These are phyloP conservation scores for Megalops cyprinoides DNA, from an alignment of 2,797 vertebrate genomes.

Conservation along the genomic window DNA sequence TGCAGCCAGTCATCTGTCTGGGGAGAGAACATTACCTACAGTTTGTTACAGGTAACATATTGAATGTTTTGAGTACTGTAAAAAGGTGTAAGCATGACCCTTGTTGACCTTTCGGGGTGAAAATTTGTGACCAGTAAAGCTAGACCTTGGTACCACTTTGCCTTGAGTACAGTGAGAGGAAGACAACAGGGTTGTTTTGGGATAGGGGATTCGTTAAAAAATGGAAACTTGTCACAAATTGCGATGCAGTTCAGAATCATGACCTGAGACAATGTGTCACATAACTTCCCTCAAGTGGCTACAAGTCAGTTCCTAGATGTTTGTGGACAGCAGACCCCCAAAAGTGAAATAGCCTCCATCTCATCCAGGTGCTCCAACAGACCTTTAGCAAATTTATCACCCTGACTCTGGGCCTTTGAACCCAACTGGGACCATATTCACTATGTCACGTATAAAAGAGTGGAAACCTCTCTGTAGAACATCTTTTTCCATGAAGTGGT, in stretches of 20 bases:
- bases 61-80: constrained; percentile 3
- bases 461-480: constrained; percentile 21
- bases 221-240: neutral
- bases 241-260: neutral
- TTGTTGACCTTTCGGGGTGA: neutral
- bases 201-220: too few species aligned
- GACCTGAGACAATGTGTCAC: neutral
- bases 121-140: constrained; percentile 28
- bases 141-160: neutral
- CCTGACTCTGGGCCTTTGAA: neutral
- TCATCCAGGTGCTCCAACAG: neutral
- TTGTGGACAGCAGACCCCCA: neutral
- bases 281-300: neutral
- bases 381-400: constrained; percentile 8
- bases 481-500: constrained; percentile 13
- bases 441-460: constrained; percentile 24
- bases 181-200: neutral
- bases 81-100: constrained; percentile 27
- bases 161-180: neutral
- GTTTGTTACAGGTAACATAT: neutral
- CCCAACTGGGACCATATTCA: constrained; percentile 1
- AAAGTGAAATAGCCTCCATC: neutral
- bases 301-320: neutral
- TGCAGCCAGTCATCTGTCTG: too few species aligned
- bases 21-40: too few species aligned